Conservation (phyloP, 2,888 invertebrate genomes). For the Sepioteuthis lessoniana region DNA sequence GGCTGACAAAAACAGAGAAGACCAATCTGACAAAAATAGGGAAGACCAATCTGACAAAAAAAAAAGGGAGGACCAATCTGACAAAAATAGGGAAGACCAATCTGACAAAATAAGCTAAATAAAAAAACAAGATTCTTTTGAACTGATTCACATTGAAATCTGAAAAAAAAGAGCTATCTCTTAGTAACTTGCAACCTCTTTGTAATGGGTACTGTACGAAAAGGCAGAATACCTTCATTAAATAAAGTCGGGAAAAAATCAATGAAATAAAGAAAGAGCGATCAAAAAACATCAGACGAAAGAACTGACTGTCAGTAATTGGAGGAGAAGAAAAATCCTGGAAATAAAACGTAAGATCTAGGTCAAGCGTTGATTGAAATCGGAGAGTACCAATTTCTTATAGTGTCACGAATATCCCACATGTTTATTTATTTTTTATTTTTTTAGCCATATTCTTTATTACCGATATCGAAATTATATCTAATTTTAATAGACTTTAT, state of each 20-base stretch:
- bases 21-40: no score
- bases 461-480: not conserved
- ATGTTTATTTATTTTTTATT: not conserved
- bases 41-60: not conserved
- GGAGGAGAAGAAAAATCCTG: not conserved
- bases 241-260: not conserved
- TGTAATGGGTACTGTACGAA: not conserved
- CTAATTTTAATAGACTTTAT: not conserved
- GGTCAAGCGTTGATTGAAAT: not conserved
- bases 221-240: not conserved
- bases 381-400: not conserved
- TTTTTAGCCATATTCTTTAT: not conserved
- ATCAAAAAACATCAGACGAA: not conserved
- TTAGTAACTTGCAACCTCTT: not conserved
- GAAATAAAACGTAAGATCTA: not conserved
- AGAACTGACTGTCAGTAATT: not conserved
- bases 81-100: not conserved
- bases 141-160: not conserved
- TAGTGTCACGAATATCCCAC: not conserved
- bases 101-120: not conserved
- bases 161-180: not conserved
- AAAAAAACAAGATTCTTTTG: not conserved
- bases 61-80: no score
- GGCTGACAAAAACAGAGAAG: no score
- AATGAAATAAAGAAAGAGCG: not conserved